Evolutionary conservation across 2,113 vertebrate genomes (phyloP), one percentile per base, ranked within the genome.

Genomic region (Ailurus styani): DNA sequence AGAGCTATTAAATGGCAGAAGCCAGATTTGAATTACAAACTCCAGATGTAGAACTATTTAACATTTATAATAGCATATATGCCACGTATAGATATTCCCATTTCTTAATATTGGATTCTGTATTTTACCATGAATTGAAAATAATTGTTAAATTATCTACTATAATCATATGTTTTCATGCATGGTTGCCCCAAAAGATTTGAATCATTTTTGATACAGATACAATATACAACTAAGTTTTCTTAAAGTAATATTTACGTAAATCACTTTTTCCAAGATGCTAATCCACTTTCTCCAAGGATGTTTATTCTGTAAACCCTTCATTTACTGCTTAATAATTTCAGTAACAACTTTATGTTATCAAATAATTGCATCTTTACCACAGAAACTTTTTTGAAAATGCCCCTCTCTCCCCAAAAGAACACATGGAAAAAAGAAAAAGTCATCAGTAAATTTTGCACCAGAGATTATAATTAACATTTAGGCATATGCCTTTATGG

Each of bases 141-240:
- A 82, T 66, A 89, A 77, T 31, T 60, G 18, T 78, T 79, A 78
- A 82, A 72, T 77, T 89, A 77, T 90, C 20, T 54, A 66, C 9
- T 83, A 54, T 60, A 81, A 37, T 42, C 14, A 1, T 78, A 14
- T 70, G 2, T 29, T 75, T 89, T 66, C 31, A 66, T 34, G 2
- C 0, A 64, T 88, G 10, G 1, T 68, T 78, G 82, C 34, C 5
- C 4, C 2, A 54, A 93, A 84, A 72, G 0, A 68, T 40, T n/a
- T 45, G 13, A 34, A 47, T 91, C 4, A 68, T 60, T 68, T 90
- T 75, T 79, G 20, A 15, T 62, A 55, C 12, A 93, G 79, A 79
- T 45, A 47, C 72, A 55, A 17, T 31, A 77, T n/a, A 47, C 1
- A 54, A 3, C 23, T 66, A 72, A 62, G 6, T 66, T 86, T 75